These are phyloP conservation scores for Cynocephalus volans DNA, from an alignment of 2,113 vertebrate genomes.

Conservation along the genomic window DNA sequence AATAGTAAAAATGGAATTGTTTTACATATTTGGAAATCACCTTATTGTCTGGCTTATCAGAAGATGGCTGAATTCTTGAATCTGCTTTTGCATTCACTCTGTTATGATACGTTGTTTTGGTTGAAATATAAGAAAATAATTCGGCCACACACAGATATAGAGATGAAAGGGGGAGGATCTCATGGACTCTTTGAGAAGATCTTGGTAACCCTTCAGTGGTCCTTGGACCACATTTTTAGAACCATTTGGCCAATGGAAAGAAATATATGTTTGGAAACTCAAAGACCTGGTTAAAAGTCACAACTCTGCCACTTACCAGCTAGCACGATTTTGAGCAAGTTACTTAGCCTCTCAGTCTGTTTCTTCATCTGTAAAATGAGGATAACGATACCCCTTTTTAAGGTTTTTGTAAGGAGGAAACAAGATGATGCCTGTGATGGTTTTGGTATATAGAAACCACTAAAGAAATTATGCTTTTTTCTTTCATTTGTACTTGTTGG, in stretches of 20 bases:
- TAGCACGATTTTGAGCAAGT: neutral
- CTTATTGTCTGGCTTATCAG: neutral
- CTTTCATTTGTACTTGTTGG: neutral
- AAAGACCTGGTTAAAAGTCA: slow-evolving; percentile 6
- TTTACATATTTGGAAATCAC: neutral
- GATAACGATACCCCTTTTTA: neutral
- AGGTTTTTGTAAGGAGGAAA: neutral
- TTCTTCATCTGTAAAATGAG: slow-evolving; percentile 26
- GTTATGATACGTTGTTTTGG: slow-evolving; percentile 1
- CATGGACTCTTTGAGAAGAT: neutral
- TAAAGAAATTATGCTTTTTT: neutral
- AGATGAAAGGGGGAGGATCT: neutral
- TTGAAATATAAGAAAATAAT: neutral
- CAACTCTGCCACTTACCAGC: neutral
- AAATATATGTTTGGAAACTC: neutral
- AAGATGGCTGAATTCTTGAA: neutral
- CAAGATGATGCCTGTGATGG: neutral
- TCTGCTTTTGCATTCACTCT: neutral
- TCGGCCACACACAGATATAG: neutral
- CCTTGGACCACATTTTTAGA: neutral
- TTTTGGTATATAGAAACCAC: slow-evolving; percentile 33
- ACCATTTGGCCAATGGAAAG: neutral
- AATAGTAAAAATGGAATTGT: too few species aligned
- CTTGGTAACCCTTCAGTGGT: neutral
- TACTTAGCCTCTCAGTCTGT: neutral